Conservation (phyloP, 2,888 invertebrate species). For the Linnaemya tessellans region DNA sequence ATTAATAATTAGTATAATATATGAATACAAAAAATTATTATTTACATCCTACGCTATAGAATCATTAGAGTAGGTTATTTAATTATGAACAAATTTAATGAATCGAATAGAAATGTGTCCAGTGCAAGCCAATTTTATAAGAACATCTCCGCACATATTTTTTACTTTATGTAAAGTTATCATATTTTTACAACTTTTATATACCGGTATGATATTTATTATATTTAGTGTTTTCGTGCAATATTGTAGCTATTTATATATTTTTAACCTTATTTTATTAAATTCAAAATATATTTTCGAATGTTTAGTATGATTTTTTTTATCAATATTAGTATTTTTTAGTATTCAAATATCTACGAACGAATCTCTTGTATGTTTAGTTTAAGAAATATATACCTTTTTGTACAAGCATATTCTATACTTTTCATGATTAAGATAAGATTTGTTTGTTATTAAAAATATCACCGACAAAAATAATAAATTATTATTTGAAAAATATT, state of each 20-base stretch:
- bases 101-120: constrained; percentile 36
- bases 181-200: constrained; percentile 31
- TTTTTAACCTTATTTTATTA: constrained; percentile 30
- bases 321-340: constrained; percentile 19
- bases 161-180: constrained; percentile 45
- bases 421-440: constrained; percentile 67
- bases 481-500: constrained; percentile 20
- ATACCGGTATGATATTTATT: constrained; percentile 66
- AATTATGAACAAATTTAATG: constrained; percentile 48
- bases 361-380: constrained; percentile 38
- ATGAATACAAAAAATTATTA: constrained; percentile 23
- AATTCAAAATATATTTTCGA: constrained; percentile 53
- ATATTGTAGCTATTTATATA: constrained; percentile 52
- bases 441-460: constrained; percentile 73
- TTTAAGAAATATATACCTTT: constrained; percentile 30
- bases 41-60: constrained; percentile 33
- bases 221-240: constrained; percentile 67
- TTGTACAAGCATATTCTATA: constrained; percentile 7
- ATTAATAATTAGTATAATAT: constrained; percentile 80
- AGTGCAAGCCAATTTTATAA: constrained; percentile 59
- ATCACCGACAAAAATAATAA: constrained; percentile 54
- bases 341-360: constrained; percentile 32
- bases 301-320: constrained; percentile 16
- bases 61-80: constrained; percentile 34
- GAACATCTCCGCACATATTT: constrained; percentile 57